These are phyloP conservation scores for Merluccius polli DNA, from an alignment of 2,797 vertebrate genomes.

Conservation along the genomic window DNA sequence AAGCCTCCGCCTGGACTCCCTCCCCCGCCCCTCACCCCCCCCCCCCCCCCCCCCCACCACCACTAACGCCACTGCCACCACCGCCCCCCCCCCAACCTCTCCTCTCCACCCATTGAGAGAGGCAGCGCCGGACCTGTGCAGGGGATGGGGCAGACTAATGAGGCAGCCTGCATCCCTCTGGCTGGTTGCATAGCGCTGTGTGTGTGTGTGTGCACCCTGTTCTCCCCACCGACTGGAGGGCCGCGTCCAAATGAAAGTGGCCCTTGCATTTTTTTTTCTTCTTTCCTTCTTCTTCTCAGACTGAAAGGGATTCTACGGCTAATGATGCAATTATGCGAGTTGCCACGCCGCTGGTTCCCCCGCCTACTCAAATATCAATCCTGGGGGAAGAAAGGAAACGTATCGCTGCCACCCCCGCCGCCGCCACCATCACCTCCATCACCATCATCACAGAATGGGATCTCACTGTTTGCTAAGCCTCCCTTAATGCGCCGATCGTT, in stretches of 20 bases:
- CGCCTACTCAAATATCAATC: conserved; percentile 58
- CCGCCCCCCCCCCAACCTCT: conserved; percentile 47
- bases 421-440: too few species aligned
- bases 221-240: conserved; percentile 52
- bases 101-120: conserved; percentile 46
- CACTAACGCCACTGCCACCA: neutral
- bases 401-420: neutral
- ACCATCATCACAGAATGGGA: too few species aligned
- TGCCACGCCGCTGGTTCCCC: conserved; percentile 46
- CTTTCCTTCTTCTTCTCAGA: conserved; percentile 18
- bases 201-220: conserved; percentile 52
- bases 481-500: too few species aligned
- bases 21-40: neutral
- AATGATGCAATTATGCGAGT: conserved; percentile 73
- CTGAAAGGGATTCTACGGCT: conserved; percentile 66
- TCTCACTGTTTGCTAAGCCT: too few species aligned
- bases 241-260: conserved; percentile 57
- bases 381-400: conserved; percentile 46
- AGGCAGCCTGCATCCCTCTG: conserved; percentile 64
- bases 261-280: conserved; percentile 37
- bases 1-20: conserved; percentile 32
- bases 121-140: conserved; percentile 47
- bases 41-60: neutral
- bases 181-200: conserved; percentile 34
- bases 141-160: conserved; percentile 60